Evolutionary conservation across 1,140 invertebrate species (phyloP).

Genomic region (Drosophila santomea): DNA sequence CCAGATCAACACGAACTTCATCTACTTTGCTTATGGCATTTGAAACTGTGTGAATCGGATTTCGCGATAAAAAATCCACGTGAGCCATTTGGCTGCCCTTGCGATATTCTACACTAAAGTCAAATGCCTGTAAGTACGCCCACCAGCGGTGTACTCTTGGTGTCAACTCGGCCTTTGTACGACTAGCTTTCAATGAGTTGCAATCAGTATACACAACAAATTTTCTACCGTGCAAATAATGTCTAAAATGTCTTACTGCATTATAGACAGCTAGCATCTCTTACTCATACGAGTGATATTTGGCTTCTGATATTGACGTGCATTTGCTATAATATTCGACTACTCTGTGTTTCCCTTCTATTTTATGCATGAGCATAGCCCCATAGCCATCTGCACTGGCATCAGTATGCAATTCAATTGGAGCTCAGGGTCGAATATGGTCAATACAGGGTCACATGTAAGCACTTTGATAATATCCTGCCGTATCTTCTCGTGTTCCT

Average conservation of each 20-base stretch:
- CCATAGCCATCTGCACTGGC: no score
- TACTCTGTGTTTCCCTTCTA: not conserved
- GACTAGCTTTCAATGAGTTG: not conserved
- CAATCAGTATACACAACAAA: slow-evolving; percentile 6
- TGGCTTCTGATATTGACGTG: not conserved
- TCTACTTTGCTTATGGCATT: not conserved
- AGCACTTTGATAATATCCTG: no score
- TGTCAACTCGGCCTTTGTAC: slow-evolving; percentile 1
- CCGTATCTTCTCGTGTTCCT: no score
- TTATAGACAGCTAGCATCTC: no score
- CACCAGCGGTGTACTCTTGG: slow-evolving; percentile 15
- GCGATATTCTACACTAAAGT: not conserved
- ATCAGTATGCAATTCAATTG: no score
- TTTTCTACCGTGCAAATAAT: slow-evolving; percentile 10
- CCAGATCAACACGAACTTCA: not conserved
- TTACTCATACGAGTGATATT: no score
- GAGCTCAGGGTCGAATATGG: no score
- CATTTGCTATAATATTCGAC: not conserved
- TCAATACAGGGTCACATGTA: no score
- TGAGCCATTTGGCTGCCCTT: not conserved
- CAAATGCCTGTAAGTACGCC: slow-evolving; percentile 10
- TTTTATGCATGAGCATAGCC: no score
- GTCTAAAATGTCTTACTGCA: not conserved
- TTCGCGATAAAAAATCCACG: not conserved
- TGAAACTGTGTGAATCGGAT: not conserved